Base-by-base conservation (phyloP, 2,888 invertebrate species). In the Apodemia mormo region DNA sequence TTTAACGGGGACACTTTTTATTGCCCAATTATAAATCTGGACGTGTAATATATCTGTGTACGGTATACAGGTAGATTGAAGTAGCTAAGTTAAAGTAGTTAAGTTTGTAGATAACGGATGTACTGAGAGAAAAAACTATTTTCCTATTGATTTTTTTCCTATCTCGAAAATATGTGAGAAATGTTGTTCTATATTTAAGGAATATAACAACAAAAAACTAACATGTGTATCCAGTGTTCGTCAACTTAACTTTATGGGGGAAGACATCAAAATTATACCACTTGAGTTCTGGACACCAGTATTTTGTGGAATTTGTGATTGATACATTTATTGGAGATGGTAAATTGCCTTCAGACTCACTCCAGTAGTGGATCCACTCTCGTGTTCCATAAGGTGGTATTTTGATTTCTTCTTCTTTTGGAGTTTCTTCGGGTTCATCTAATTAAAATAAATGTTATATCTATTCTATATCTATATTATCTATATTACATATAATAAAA, bases 151-250 rank as follows among this genome's bases (percentile, higher is more conserved):
- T 22, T 22, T 22, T 22, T 22, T 22, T 22, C 22, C 22, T 22
- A 22, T 22, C 33, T 33, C 4, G 33, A 33, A 33, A 33, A 33
- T 33, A 33, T 33, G 33, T 33, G 4, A 33, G 33, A 33, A 33
- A 4, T 33, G 33, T 33, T 2, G 22, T 0, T 22, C 22, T 22
- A 22, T 22, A 37, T 37, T 4, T 37, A 37, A 37, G 37, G 37
- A 37, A 37, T 6, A 37, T 37, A 4, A 37, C 37, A 40, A 40
- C 7, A 40, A 8, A 40, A n/a, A 61, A 78, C 85, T 86, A 80
- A 96, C 96, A 86, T 61, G 95, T 95, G 72, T 94, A 94, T 69
- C 96, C 96, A n/a, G 95, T 95, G 76, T 96, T 96, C 0, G 94
- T 94, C 29, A 96, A 72, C 81, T 95, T 96, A 73, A 95, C 85